Base-by-base conservation (phyloP, 2,113 vertebrate species). In the Corythoichthys haematopterus region DNA sequence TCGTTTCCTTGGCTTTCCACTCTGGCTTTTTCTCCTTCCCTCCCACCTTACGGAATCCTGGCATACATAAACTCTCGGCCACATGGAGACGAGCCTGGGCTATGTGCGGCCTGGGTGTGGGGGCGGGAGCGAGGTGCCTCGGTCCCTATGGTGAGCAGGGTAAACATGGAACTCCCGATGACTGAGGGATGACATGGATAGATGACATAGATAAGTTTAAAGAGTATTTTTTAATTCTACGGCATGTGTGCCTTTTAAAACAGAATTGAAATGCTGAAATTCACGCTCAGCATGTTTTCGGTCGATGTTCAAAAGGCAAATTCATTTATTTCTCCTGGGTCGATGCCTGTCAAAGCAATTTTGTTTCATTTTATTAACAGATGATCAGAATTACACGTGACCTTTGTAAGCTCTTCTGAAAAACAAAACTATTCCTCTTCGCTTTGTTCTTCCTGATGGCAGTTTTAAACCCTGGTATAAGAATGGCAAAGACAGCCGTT, bases 161-260 rank as follows among this genome's bases (percentile, higher is more conserved):
- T 86, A 83, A 91, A 90, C 85, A 87, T 13, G 65, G 66, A 71
- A 76, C 62, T 83, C 85, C 79, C 38, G 71, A 74, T 53, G 72
- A 76, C 48, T 62, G 84, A 79, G 75, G 78, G 80, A 77, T 71
- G 75, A 43, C 1, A 8, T 28, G 1, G 20, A n/a, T n/a, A n/a
- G 40, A 43, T 43, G 40, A 43, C 40, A 43, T 43, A 43, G 40
- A 43, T 43, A 43, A 43, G 1, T 7, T 43, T 43, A 5, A 43
- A 43, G 9, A 43, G 6, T 7, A 8, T 1, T 8, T 43, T 43
- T n/a, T 2, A 8, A 33, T 33, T 55, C 33, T 10, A 28, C 11
- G 28, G 28, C 52, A 55, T 55, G 20, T 55, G 52, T 33, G 1
- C 20, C 28, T 10, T 28, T 55, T 33, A 4, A 12, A 55, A 55